phyloP scores from a whole-genome alignment of 1,140 invertebrate genomes.

The Caenorhabditis tropicalis region DNA sequence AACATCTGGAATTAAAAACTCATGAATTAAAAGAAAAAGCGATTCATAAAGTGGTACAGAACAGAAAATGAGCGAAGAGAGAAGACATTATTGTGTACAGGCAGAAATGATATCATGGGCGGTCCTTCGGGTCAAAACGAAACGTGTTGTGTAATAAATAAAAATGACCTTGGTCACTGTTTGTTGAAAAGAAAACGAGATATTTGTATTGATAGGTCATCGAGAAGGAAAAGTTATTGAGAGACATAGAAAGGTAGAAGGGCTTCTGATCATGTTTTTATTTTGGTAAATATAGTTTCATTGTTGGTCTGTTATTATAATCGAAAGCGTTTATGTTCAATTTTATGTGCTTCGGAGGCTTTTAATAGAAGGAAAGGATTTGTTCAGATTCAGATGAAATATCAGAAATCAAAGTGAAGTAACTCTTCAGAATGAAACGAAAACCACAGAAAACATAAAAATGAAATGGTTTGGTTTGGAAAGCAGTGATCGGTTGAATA shows the following conservation, averaged over 20 bases:
- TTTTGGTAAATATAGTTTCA: not conserved
- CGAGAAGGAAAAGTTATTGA: no score
- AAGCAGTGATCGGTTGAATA: no score
- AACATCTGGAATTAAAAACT: not conserved
- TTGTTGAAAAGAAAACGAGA: constrained; percentile 28
- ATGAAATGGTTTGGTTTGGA: no score
- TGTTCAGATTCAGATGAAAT: no score
- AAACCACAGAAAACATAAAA: no score
- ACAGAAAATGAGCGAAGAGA: not conserved
- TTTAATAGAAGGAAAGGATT: not conserved
- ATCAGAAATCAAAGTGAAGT: no score
- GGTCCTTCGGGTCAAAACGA: constrained; percentile 9
- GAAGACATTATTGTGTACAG: not conserved
- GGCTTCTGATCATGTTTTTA: constrained; percentile 9
- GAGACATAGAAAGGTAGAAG: no score
- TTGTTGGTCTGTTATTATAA: no score
- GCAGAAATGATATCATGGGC: constrained; percentile 6
- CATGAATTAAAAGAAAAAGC: not conserved
- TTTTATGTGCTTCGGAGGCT: no score
- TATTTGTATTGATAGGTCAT: not conserved
- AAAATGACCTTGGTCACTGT: constrained; percentile 33
- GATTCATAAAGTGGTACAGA: not conserved
- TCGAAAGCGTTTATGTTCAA: no score
- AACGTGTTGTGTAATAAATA: constrained; percentile 30
- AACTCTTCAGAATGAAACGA: no score